phyloP scores from a whole-genome alignment of 2,888 invertebrate species.

The Ceramica pisi region DNA sequence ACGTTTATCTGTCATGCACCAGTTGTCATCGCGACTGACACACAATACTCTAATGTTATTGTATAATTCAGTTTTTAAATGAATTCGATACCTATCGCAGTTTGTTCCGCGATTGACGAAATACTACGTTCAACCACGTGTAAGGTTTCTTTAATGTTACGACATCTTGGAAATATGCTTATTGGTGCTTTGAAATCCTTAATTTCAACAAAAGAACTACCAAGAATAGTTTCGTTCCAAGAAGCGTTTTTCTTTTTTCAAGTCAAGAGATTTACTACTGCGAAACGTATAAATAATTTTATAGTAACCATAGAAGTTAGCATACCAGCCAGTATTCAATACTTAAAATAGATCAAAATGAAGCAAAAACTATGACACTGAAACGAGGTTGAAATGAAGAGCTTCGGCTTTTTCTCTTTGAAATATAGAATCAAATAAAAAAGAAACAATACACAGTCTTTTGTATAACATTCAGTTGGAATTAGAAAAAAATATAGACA shows the following conservation, averaged over 20 bases:
- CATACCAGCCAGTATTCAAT: slow-evolving; percentile 17
- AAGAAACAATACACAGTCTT: slow-evolving; percentile 13
- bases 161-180: background rate
- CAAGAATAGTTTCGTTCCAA: slow-evolving; percentile 13
- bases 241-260: slow-evolving; percentile 12
- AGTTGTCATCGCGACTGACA: slow-evolving; percentile 71
- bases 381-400: slow-evolving; percentile 29
- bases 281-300: slow-evolving; percentile 30
- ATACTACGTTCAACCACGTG: slow-evolving; percentile 32
- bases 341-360: slow-evolving; percentile 9
- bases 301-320: slow-evolving; percentile 43
- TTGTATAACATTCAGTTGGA: slow-evolving; percentile 7
- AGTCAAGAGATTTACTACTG: background rate
- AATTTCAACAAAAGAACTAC: slow-evolving; percentile 1
- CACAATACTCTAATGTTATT: slow-evolving; percentile 70
- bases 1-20: slow-evolving; percentile 71
- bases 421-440: slow-evolving; percentile 21
- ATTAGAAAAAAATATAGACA: slow-evolving; percentile 6
- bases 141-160: slow-evolving; percentile 19
- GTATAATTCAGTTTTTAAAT: slow-evolving; percentile 73
- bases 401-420: slow-evolving; percentile 22
- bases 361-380: slow-evolving; percentile 17
- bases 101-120: slow-evolving; percentile 68
- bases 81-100: slow-evolving; percentile 68
- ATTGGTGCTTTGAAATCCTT: background rate